phyloP scores from a whole-genome alignment of 2,888 invertebrate genomes.

The Alentia gelatinosa region DNA sequence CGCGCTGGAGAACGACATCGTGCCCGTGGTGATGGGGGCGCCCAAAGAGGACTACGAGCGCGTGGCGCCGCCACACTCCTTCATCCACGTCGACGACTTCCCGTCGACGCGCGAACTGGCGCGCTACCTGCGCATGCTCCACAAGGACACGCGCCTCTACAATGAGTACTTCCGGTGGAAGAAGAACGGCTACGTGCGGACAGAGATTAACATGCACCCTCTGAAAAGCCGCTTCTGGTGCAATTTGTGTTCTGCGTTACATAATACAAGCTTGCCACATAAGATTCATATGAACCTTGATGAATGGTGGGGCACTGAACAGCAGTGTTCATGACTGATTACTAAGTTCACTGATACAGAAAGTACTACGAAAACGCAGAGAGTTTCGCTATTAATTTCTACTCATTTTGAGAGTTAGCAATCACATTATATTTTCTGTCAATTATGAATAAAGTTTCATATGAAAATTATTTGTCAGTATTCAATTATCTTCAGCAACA shows the following conservation, averaged over 20 bases:
- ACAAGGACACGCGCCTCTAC: constrained; percentile 92
- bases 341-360: no score
- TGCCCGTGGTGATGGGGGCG: constrained; percentile 54
- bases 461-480: no score
- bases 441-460: no score
- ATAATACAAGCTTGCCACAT: constrained; percentile 19
- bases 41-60: constrained; percentile 47
- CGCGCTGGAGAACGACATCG: constrained; percentile 51
- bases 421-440: no score
- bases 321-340: constrained; percentile 37
- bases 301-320: constrained; percentile 49
- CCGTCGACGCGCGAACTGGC: constrained; percentile 92
- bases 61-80: constrained; percentile 83
- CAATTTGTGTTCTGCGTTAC: constrained; percentile 87
- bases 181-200: constrained; percentile 90
- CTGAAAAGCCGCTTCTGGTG: constrained; percentile 92
- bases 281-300: constrained; percentile 35
- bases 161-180: constrained; percentile 97
- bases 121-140: constrained; percentile 90
- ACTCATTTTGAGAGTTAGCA: no score
- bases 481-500: no score
- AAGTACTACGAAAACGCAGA: no score
- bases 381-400: no score
- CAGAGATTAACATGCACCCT: constrained; percentile 52
- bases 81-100: constrained; percentile 97